Conservation (phyloP, 2,113 vertebrate genomes). For the Dryoscopus gambensis region DNA sequence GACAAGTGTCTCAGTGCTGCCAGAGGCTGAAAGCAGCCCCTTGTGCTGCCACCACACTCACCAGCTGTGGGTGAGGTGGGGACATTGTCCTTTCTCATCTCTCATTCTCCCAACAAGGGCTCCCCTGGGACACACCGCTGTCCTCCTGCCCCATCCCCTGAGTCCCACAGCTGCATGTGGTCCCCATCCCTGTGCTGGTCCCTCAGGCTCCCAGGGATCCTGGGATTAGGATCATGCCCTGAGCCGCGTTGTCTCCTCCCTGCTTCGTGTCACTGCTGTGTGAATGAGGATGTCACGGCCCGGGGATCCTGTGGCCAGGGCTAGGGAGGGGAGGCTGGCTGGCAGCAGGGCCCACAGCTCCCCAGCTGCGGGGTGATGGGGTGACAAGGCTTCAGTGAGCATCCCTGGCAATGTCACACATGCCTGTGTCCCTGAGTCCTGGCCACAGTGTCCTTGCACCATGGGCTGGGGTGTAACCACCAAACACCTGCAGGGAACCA, state of each 20-base stretch:
- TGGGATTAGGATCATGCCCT: not conserved
- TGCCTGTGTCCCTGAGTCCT: not conserved
- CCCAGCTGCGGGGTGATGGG: fast-evolving
- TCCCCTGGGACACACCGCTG: fast-evolving
- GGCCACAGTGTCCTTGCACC: not conserved
- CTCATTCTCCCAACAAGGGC: fast-evolving
- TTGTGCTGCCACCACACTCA: not conserved
- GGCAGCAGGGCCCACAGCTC: not conserved
- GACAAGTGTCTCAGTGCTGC: fast-evolving
- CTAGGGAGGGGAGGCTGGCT: not conserved
- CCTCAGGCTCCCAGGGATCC: not conserved
- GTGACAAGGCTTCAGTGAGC: not conserved
- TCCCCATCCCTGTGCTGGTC: not conserved
- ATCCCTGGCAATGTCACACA: not conserved
- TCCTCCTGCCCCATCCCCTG: not conserved
- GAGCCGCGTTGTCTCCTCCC: fast-evolving
- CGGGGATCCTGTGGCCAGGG: not conserved
- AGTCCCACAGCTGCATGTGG: not conserved
- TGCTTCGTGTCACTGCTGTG: fast-evolving
- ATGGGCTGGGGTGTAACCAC: not conserved
- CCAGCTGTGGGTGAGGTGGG: not conserved
- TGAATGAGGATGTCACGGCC: fast-evolving
- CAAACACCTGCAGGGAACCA: not conserved
- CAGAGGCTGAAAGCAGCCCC: not conserved
- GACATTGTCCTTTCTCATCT: not conserved